Base-by-base conservation (phyloP, 2,113 vertebrate genomes). In the Perccottus glenii region DNA sequence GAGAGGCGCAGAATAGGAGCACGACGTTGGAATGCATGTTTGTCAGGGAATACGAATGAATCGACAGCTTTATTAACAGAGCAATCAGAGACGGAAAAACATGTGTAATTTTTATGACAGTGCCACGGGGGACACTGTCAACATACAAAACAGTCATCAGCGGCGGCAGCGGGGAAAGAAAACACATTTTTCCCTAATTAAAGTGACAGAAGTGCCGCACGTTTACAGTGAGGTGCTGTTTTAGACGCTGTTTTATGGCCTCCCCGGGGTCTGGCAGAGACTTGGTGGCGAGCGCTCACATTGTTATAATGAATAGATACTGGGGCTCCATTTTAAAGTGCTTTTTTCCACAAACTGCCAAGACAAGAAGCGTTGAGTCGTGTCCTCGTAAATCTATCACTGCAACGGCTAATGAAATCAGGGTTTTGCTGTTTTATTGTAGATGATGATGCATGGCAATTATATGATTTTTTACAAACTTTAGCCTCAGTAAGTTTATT, bases 121-220 rank as follows among this genome's bases (percentile, higher is more conserved):
- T 50, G 72, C 74, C 82, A 69, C 27, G 0, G 16, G 86, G 68
- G 71, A 74, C 56, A 45, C 36, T 1, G 56, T 50, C 78, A 83
- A 86, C 77, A 84, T 84, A 70, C 67, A 38, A 47, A 58, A 64
- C 82, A 83, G 86, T 87, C 82, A 88, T 69, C 38, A 5, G 40
- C 60, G 45, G 19, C 43, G 33, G 53, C 35, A 42, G 51, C 43
- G 66, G 51, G 75, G 75, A 83, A 40, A 40, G 38, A 40, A 77
- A 77, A 83, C 78, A 77, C 53, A 71, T 70, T 83, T 80, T 70
- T 75, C 81, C 46, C 73, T 48, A 56, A 77, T 88, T 68, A 87
- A 89, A 75, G 73, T 81, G 74, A 87, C 84, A 85, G 82, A 70
- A 78, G 82, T 83, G 81, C 78, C 73, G 38, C 65, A 80, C 44